These are phyloP conservation scores for Halcyon badia DNA, from an alignment of 2,797 vertebrate species.

Conservation along the genomic window DNA sequence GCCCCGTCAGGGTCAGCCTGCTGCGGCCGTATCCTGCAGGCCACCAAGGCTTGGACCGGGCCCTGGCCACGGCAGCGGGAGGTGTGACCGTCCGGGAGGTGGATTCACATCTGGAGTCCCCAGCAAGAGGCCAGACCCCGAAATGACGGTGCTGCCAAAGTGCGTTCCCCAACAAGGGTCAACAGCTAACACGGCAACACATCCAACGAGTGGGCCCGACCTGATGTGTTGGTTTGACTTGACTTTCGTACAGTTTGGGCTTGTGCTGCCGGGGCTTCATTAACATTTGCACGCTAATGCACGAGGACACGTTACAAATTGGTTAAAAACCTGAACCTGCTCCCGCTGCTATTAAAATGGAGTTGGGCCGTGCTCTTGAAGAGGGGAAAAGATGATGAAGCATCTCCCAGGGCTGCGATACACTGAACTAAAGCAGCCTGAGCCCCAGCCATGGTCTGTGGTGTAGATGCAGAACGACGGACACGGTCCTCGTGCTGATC, in stretches of 20 bases:
- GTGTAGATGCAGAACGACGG: not conserved
- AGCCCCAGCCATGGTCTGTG: not conserved
- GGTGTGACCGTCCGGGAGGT: accelerated
- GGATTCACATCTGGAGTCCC: accelerated
- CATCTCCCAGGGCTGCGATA: not conserved
- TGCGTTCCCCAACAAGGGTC: accelerated
- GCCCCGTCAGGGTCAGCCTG: accelerated
- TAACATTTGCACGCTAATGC: not conserved
- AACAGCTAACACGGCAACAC: accelerated
- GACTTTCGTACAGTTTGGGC: not conserved
- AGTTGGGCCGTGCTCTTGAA: too few relatives aligned
- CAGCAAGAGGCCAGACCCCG: accelerated
- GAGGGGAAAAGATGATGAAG: too few relatives aligned
- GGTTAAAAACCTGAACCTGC: not conserved
- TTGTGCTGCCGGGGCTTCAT: not conserved
- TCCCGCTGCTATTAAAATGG: not conserved
- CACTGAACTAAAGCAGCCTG: not conserved
- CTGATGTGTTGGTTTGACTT: not conserved
- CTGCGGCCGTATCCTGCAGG: accelerated
- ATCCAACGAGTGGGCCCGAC: accelerated
- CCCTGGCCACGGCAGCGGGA: accelerated
- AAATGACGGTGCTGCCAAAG: not conserved
- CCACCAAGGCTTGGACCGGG: accelerated
- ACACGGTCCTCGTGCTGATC: not conserved
- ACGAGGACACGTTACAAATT: not conserved